These are phyloP conservation scores for Chrysolina oricalcia DNA, from an alignment of 2,888 invertebrate genomes.

Conservation along the genomic window DNA sequence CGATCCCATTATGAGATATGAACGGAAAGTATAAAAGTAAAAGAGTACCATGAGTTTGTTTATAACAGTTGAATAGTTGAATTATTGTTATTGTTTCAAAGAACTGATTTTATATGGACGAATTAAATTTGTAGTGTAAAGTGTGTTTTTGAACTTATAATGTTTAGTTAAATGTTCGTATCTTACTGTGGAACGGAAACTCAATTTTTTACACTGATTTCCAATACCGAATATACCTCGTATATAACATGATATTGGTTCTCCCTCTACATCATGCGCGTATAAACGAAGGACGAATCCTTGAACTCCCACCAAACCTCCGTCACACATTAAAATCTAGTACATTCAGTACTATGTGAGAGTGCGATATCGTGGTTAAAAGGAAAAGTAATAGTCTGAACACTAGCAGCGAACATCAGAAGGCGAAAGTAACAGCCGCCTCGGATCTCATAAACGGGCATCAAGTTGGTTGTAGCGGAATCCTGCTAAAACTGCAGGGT, in stretches of 20 bases:
- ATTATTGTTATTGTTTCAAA: too few species aligned
- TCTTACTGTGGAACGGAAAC: too few species aligned
- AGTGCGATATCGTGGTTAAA: constrained; percentile 50
- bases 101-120: too few species aligned
- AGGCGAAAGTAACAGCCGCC: constrained; percentile 59
- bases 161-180: too few species aligned
- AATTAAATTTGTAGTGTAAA: too few species aligned
- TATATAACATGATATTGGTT: neutral
- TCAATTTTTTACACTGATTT: too few species aligned
- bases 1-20: too few species aligned
- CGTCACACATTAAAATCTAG: constrained; percentile 28
- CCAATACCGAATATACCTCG: neutral
- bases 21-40: too few species aligned
- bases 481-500: constrained; percentile 37
- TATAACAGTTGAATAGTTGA: too few species aligned
- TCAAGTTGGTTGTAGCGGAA: constrained; percentile 28
- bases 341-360: constrained; percentile 37
- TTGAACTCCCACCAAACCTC: constrained; percentile 26
- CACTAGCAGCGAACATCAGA: constrained; percentile 41
- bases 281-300: constrained; percentile 22
- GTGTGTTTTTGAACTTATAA: too few species aligned
- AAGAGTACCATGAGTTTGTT: too few species aligned
- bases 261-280: neutral
- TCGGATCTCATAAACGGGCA: constrained; percentile 48
- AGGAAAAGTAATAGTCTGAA: constrained; percentile 55